phyloP scores from a whole-genome alignment of 2,797 vertebrate species.

The Macroramphosus scolopax region DNA sequence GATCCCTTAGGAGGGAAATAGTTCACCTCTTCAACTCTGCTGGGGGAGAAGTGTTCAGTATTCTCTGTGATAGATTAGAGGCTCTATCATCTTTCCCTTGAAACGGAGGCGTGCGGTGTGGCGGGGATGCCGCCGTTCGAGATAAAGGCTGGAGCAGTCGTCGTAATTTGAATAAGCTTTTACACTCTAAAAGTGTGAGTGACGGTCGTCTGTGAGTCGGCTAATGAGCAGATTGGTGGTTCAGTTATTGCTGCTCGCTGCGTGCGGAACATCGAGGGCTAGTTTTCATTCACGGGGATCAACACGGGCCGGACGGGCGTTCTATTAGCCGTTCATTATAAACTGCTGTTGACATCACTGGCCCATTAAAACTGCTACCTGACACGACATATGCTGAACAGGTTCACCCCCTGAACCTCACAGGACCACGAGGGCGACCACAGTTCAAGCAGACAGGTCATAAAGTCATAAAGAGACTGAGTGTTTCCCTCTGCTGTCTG shows the following conservation, averaged over 20 bases:
- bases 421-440: neutral
- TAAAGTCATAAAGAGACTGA: too few relatives aligned
- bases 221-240: slow-evolving; percentile 57
- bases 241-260: slow-evolving; percentile 55
- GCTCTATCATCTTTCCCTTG: slow-evolving; percentile 66
- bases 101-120: slow-evolving; percentile 52
- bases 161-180: slow-evolving; percentile 53
- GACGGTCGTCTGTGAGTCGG: slow-evolving; percentile 22
- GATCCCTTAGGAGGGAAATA: slow-evolving; percentile 57
- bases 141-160: slow-evolving; percentile 45
- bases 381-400: slow-evolving; percentile 15
- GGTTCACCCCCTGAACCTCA: neutral
- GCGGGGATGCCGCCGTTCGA: slow-evolving; percentile 40
- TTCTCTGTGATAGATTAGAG: slow-evolving; percentile 71
- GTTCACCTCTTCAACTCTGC: slow-evolving; percentile 67
- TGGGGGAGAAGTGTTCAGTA: slow-evolving; percentile 59
- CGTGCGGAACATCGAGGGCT: slow-evolving; percentile 36
- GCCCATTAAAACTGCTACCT: slow-evolving; percentile 22
- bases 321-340: slow-evolving; percentile 41
- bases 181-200: slow-evolving; percentile 48
- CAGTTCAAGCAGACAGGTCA: slow-evolving; percentile 6
- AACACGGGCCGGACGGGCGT: slow-evolving; percentile 34
- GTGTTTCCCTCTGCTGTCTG: slow-evolving; percentile 7
- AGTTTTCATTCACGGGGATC: slow-evolving; percentile 47
- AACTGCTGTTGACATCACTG: slow-evolving; percentile 30